Conservation (phyloP, 2,888 invertebrate species). For the Onthophagus sagittarius region DNA sequence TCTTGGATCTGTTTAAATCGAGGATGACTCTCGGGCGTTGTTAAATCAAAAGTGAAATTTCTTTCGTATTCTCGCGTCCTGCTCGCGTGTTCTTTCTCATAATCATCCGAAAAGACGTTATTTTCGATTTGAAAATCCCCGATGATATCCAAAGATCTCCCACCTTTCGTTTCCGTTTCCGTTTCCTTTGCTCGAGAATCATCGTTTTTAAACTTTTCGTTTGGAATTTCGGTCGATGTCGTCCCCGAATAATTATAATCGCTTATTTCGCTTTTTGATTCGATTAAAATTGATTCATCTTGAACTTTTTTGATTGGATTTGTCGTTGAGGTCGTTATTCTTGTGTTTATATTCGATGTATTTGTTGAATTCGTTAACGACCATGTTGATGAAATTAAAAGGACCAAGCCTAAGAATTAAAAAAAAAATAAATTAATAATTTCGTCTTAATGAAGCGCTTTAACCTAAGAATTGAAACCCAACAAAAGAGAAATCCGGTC, state of each 20-base stretch:
- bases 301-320: slow-evolving; percentile 2
- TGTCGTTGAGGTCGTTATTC: neutral
- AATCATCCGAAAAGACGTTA: slow-evolving; percentile 53
- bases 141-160: slow-evolving; percentile 41
- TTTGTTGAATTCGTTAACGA: slow-evolving; percentile 18
- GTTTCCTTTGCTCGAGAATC: too few species aligned
- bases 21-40: slow-evolving; percentile 52
- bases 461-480: neutral
- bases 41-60: slow-evolving; percentile 34
- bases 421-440: neutral
- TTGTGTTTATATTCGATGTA: slow-evolving; percentile 3
- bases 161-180: too few species aligned
- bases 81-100: slow-evolving; percentile 42
- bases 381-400: slow-evolving; percentile 8
- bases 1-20: slow-evolving; percentile 49
- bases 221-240: slow-evolving; percentile 8
- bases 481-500: slow-evolving; percentile 11
- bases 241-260: neutral
- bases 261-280: too few species aligned
- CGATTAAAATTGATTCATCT: neutral
- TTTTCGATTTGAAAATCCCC: slow-evolving; percentile 48
- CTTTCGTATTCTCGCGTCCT: slow-evolving; percentile 13
- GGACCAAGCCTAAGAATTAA: slow-evolving; percentile 17
- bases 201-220: slow-evolving; percentile 12
- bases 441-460: neutral